phyloP scores from a whole-genome alignment of 2,113 vertebrate genomes.

The Himantopus leucocephalus region DNA sequence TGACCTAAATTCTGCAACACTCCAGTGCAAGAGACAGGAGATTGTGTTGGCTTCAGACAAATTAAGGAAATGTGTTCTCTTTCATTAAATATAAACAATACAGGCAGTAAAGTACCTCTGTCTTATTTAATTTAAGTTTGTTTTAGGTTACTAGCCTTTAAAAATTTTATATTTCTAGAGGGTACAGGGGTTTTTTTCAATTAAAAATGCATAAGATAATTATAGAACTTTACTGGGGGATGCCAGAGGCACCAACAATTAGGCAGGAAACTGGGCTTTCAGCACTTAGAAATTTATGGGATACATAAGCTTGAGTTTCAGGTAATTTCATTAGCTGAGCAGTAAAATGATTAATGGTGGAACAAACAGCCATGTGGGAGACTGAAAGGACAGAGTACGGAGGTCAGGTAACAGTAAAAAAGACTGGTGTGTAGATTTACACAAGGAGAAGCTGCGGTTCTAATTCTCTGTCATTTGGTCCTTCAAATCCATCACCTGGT shows the following conservation, averaged over 20 bases:
- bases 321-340: not conserved
- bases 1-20: slow-evolving; percentile 48
- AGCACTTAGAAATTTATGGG: not conserved
- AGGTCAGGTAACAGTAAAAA: not conserved
- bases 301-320: not conserved
- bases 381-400: not conserved
- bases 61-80: not conserved
- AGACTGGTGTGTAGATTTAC: not conserved
- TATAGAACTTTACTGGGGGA: not conserved
- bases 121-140: slow-evolving; percentile 11
- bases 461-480: not conserved
- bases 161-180: not conserved
- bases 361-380: not conserved
- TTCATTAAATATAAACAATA: slow-evolving; percentile 35
- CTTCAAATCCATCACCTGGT: not conserved
- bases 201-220: slow-evolving; percentile 38
- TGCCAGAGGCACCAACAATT: not conserved
- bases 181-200: not conserved
- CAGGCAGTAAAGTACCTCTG: not conserved
- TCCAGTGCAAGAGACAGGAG: not conserved
- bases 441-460: not conserved
- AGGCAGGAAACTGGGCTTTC: not conserved
- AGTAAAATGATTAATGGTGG: not conserved
- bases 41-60: not conserved
- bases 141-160: not conserved